Conservation (phyloP, 2,113 vertebrate species). For the Austrofundulus limnaeus region DNA sequence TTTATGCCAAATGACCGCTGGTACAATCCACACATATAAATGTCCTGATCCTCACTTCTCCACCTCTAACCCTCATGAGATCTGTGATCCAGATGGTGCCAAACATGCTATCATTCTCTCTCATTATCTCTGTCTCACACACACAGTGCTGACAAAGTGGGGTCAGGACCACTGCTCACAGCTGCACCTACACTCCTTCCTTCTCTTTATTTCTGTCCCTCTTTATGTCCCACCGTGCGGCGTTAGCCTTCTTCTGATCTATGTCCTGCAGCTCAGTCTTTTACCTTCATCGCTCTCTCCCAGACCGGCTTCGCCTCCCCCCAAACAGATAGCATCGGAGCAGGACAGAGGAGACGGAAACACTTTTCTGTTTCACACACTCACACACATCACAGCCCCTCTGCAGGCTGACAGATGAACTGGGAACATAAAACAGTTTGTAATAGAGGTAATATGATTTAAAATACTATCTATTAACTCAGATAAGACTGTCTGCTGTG, state of each 20-base stretch:
- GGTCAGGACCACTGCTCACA: slow-evolving; percentile 62
- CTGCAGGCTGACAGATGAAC: slow-evolving; percentile 86
- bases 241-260: slow-evolving; percentile 47
- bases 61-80: slow-evolving; percentile 29
- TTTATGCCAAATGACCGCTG: slow-evolving; percentile 1
- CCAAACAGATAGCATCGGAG: slow-evolving; percentile 66
- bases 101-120: slow-evolving; percentile 41
- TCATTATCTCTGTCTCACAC: slow-evolving; percentile 45
- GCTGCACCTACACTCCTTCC: slow-evolving; percentile 48
- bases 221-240: slow-evolving; percentile 79
- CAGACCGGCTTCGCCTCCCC: slow-evolving; percentile 94
- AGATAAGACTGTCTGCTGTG: slow-evolving; percentile 70
- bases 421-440: slow-evolving; percentile 90
- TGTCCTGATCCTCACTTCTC: slow-evolving; percentile 7
- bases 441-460: slow-evolving; percentile 99
- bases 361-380: slow-evolving; percentile 15
- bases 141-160: slow-evolving; percentile 64
- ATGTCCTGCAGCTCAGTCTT: slow-evolving; percentile 64
- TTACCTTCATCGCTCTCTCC: slow-evolving; percentile 86
- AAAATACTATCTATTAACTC: slow-evolving; percentile 97
- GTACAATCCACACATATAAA: slow-evolving; percentile 1
- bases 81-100: slow-evolving; percentile 33
- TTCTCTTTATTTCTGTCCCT: slow-evolving; percentile 76
- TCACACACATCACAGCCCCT: slow-evolving; percentile 63
- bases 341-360: slow-evolving; percentile 75